Evolutionary conservation across 92 coral and sea anemone genomes (phyloP).

Genomic region (Galaxea fascicularis): DNA sequence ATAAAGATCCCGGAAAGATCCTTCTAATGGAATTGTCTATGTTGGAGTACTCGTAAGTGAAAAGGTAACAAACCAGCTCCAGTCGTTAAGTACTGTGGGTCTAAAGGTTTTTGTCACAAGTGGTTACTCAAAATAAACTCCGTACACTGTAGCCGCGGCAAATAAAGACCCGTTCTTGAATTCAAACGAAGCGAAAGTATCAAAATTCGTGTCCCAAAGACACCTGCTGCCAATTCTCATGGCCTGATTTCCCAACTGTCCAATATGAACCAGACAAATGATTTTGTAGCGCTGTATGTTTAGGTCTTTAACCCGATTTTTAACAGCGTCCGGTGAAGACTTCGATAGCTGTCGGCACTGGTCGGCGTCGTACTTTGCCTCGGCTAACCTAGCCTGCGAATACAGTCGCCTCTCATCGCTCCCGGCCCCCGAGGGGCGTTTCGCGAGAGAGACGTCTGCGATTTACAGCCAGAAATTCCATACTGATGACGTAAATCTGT

Average conservation of each 20-base stretch:
- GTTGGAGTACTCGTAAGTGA: too few relatives aligned
- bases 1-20: too few relatives aligned
- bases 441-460: too few relatives aligned
- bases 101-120: neutral
- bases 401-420: constrained; percentile 74
- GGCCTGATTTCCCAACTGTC: constrained; percentile 88
- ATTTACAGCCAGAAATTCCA: too few relatives aligned
- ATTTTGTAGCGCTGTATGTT: constrained; percentile 89
- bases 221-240: constrained; percentile 95
- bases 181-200: constrained; percentile 83
- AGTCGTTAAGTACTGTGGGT: too few relatives aligned
- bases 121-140: constrained; percentile 86
- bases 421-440: constrained; percentile 85
- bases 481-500: too few relatives aligned
- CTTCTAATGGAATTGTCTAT: too few relatives aligned
- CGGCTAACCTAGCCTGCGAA: constrained; percentile 77
- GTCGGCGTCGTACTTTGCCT: constrained; percentile 80
- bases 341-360: constrained; percentile 91
- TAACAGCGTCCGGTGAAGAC: constrained; percentile 81
- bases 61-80: too few relatives aligned
- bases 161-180: constrained; percentile 87
- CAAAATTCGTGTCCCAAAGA: constrained; percentile 87
- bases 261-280: constrained; percentile 88
- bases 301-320: constrained; percentile 84
- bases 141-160: constrained; percentile 93